A percentile compares a stretch with the other conserved stretches of the same genome.
Conservation (phyloP, 2,113 vertebrate species). For the Pedionomus torquatus region DNA sequence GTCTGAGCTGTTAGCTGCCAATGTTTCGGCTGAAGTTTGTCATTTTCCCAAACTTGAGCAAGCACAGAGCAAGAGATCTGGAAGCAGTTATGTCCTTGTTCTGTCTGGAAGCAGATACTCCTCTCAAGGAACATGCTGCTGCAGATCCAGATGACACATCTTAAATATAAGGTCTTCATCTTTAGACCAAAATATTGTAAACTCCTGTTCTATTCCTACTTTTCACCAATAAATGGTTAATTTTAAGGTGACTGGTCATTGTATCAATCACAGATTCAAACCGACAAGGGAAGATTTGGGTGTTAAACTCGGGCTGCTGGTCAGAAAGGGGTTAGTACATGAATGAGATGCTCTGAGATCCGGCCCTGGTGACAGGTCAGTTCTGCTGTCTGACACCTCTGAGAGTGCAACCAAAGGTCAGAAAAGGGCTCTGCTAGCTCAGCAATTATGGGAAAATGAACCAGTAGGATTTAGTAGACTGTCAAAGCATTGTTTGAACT, state of each 20-base stretch:
- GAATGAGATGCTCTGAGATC: not conserved
- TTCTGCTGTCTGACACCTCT: not conserved
- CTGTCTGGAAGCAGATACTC: not conserved
- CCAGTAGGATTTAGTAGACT: not conserved
- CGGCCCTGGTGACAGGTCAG: not conserved
- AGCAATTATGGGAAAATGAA: not conserved
- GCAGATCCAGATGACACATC: not conserved
- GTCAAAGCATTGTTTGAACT: conserved; percentile 2
- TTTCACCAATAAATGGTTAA: not conserved
- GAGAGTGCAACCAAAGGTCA: not conserved
- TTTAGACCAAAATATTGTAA: not conserved
- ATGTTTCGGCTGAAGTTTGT: not conserved
- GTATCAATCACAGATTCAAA: not conserved
- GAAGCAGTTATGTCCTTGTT: not conserved
- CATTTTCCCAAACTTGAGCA: not conserved
- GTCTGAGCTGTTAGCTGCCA: not conserved
- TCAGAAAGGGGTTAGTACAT: not conserved
- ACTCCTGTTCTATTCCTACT: not conserved
- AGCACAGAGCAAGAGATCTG: not conserved
- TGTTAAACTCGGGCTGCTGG: not conserved
- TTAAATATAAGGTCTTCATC: not conserved
- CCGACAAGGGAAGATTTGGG: not conserved
- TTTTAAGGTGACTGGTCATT: not conserved
- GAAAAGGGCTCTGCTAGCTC: not conserved
- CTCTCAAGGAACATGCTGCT: not conserved